Base-by-base conservation (phyloP, 2,113 vertebrate species). In the Hippocampus abdominalis region DNA sequence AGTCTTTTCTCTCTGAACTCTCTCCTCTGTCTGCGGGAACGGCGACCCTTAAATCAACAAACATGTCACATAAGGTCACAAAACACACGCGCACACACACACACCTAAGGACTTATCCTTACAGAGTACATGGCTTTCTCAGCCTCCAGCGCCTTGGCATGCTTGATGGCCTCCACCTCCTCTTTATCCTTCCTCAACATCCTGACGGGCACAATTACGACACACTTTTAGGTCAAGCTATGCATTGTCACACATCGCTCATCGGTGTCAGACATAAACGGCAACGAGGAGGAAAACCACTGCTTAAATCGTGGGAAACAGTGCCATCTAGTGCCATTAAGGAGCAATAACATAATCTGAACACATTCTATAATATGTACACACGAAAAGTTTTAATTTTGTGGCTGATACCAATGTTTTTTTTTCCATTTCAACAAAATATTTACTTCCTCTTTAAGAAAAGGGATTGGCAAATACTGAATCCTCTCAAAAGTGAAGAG, bases 71-170 rank as follows among this genome's bases (percentile, higher is more conserved):
- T 57, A 40, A 10, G 39, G 74, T 54, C 5, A 1, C 29, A 27
- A 13, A 23, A 29, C 0, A 57, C 36, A 66, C 36, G 73, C 13
- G 23, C 0, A 51, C 48, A 68, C 27, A 77, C 13, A 57, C 11
- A 29, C 3, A 46, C 3, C 54, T 11, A 18, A 4, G 21, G 42
- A 69, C 21, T 16, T 57, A 13, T 40, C 71, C 95, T 91, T 91
- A 98, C 96, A 82, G 96, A 98, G 81, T 98, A 98, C 96, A 98
- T 98, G 59, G 96, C 96, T 81, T 98, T 98, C 76, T 98, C 96
- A 7, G 97, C 96, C 77, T 98, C 96, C 77, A 98, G 77, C 2
- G 96, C 96, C 64, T 98, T 98, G 82, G 96, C 96, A 0, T 98
- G 95, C 68, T 98, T 98, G 78, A 98, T 98, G 56, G 96, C 96